Base-by-base conservation (phyloP, 2,888 invertebrate genomes). In the Drosophila imparisetae region DNA sequence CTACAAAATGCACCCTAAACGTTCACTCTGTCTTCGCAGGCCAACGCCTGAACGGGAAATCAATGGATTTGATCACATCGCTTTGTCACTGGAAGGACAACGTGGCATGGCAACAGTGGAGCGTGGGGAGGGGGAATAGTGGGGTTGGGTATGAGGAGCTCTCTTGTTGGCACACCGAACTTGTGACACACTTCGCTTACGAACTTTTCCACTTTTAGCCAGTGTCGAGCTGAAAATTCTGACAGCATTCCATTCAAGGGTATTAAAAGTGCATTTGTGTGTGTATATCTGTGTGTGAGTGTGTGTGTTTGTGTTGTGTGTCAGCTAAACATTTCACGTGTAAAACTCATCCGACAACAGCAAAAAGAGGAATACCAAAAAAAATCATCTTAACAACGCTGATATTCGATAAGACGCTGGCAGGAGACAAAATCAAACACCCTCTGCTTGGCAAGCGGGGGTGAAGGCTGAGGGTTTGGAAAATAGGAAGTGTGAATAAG, bases 391-490 rank as follows among this genome's bases (percentile, higher is more conserved):
- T 61, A 76, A 75, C 78, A 86, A 81, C 85, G 81, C 81, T 87
- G 84, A 85, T 85, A 85, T 87, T 87, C 81, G 87, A 85, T 85
- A 85, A 81, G 84, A 74, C 40, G 69, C 27, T 60, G 69, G 50
- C 64, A 58, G 40, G 38, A 58, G 55, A 30, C 67, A 67, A 32
- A 36, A 15, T 34, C 24, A 27, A 10, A 24, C 24, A 29, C 13
- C 38, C 54, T 45, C 21, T 45, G 27, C 4, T 21, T 24, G 15
- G n/a, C 13, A 18, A 32, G 32, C 32, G 27, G n/a, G 34, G 13
- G 18, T 36, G 10, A 13, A 1, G 50, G 15, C 42, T 42, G 24
- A 13, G 4, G 4, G 5, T 3, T 21, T 32, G 21, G 11, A 29
- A 15, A n/a, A 21, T n/a, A 18, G 36, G 38, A 18, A 6, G 34